These are phyloP conservation scores for Pampus argenteus DNA, from an alignment of 2,797 vertebrate genomes.

Conservation along the genomic window DNA sequence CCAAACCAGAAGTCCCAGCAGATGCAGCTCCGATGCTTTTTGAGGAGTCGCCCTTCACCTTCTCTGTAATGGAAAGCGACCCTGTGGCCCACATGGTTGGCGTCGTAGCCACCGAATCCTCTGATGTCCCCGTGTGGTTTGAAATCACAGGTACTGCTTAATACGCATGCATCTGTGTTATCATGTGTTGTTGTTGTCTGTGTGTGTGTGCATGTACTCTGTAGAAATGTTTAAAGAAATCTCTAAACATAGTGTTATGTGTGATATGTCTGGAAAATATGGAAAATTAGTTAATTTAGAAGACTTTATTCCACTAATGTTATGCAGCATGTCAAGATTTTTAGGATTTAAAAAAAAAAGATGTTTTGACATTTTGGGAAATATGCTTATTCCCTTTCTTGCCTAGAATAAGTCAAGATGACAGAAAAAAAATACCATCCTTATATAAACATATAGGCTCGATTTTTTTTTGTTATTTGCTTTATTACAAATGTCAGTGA, in stretches of 20 bases:
- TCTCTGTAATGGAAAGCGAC: slow-evolving; percentile 98
- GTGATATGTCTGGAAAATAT: slow-evolving; percentile 8
- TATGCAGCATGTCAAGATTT: neutral
- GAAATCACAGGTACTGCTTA: slow-evolving; percentile 93
- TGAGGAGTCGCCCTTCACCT: slow-evolving; percentile 92
- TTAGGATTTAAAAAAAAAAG: too few relatives aligned
- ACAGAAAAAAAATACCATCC: neutral
- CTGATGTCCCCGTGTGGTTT: slow-evolving; percentile 93
- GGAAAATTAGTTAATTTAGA: neutral
- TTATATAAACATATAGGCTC: neutral
- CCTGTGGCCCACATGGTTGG: slow-evolving; percentile 98
- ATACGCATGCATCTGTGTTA: neutral
- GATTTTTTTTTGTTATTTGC: neutral
- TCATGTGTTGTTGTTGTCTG: neutral
- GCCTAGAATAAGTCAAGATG: too few relatives aligned
- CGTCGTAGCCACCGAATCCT: slow-evolving; percentile 91
- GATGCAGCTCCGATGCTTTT: slow-evolving; percentile 87
- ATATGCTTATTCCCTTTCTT: neutral
- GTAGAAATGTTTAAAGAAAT: slow-evolving; percentile 6
- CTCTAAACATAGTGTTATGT: slow-evolving; percentile 40
- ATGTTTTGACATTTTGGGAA: too few relatives aligned
- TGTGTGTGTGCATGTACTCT: slow-evolving; percentile 23
- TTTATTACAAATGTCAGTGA: neutral
- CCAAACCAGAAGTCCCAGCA: slow-evolving; percentile 86
- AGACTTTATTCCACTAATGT: neutral